Evolutionary conservation across 1,140 invertebrate genomes (phyloP).

Genomic region (Orchesella cincta): DNA sequence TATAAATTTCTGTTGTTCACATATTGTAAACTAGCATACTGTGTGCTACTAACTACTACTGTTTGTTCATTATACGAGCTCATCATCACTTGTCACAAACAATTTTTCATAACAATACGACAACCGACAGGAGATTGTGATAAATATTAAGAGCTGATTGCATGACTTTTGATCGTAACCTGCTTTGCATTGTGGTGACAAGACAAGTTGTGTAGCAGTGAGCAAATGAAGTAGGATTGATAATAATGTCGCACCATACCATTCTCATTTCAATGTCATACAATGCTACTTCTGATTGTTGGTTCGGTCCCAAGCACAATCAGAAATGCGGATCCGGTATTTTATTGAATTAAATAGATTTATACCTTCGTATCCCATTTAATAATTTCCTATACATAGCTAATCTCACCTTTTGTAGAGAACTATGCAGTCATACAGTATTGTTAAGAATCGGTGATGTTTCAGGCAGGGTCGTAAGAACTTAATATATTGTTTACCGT

Average conservation of each 20-base stretch:
- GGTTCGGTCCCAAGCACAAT: background rate
- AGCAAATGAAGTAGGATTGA: too few relatives aligned
- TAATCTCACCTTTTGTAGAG: background rate
- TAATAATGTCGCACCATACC: background rate
- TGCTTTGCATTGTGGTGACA: too few relatives aligned
- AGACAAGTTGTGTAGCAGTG: too few relatives aligned
- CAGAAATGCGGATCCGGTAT: background rate
- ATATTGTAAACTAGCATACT: too few relatives aligned
- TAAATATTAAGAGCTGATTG: too few relatives aligned
- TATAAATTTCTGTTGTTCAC: too few relatives aligned
- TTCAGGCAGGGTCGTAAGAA: too few relatives aligned
- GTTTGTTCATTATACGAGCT: too few relatives aligned
- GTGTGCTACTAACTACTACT: too few relatives aligned
- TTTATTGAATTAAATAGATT: background rate
- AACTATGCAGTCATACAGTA: background rate
- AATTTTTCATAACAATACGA: background rate
- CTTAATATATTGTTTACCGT: too few relatives aligned
- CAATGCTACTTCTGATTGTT: background rate
- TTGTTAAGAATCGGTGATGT: background rate
- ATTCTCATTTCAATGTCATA: background rate
- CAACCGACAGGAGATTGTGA: background rate
- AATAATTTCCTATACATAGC: background rate
- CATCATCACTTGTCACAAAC: slow-evolving; percentile 8
- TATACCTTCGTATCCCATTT: background rate
- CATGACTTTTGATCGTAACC: too few relatives aligned